A percentile compares a stretch with the other conserved stretches of the same genome.
phyloP scores from a whole-genome alignment of 2,113 vertebrate species.

The Noctilio leporinus region DNA sequence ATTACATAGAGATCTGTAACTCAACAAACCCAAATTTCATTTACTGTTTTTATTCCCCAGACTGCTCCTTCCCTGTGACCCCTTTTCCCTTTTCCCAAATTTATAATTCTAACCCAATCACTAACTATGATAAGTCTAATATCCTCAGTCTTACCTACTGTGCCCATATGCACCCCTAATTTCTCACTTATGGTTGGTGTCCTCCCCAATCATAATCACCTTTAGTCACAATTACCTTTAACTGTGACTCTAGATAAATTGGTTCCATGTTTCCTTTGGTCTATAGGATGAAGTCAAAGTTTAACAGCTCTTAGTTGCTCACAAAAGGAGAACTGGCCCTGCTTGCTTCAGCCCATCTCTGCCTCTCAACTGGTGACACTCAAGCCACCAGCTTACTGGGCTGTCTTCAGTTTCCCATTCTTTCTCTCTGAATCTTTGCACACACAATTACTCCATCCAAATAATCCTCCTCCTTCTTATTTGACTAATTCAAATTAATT shows the following conservation, averaged over 20 bases:
- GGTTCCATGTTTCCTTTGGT: fast-evolving
- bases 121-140: background rate
- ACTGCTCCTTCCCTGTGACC: too few relatives aligned
- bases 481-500: background rate
- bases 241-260: background rate
- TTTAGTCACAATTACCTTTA: background rate
- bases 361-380: background rate
- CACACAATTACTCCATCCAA: background rate
- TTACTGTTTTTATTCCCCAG: background rate
- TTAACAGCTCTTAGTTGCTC: background rate
- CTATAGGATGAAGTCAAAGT: background rate
- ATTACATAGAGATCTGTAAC: background rate
- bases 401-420: fast-evolving
- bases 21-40: background rate
- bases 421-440: background rate
- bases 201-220: background rate
- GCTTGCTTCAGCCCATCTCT: background rate
- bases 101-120: background rate
- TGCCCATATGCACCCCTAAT: background rate
- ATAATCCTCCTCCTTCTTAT: background rate
- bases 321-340: background rate
- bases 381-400: too few relatives aligned
- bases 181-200: too few relatives aligned
- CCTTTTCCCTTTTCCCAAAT: background rate
- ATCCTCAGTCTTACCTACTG: background rate